A percentile compares a stretch with the other conserved stretches of the same genome.
Evolutionary conservation across 2,113 vertebrate species (phyloP).

Genomic region (Laticauda laticaudata): DNA sequence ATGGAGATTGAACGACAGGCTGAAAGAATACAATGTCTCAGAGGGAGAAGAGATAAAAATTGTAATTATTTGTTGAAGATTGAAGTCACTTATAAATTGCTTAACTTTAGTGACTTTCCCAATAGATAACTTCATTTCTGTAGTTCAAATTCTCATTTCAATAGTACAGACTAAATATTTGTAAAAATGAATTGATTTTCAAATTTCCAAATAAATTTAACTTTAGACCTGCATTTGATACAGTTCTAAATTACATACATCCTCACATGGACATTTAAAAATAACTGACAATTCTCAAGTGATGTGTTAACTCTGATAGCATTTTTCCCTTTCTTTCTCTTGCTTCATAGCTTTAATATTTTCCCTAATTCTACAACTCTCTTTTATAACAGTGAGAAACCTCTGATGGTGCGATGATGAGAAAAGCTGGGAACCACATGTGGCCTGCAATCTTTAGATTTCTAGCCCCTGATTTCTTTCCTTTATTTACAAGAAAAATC

Average conservation of each 20-base stretch:
- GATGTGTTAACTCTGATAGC: background rate
- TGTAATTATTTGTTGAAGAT: too few relatives aligned
- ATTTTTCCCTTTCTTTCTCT: background rate
- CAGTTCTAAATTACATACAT: background rate
- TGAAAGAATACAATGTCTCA: too few relatives aligned
- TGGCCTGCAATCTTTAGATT: background rate
- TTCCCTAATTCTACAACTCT: background rate
- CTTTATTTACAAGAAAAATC: background rate
- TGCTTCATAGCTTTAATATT: background rate
- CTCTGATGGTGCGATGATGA: background rate
- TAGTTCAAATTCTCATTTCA: constrained; percentile 35
- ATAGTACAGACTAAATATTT: constrained; percentile 34
- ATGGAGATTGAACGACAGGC: too few relatives aligned
- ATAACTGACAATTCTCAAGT: background rate
- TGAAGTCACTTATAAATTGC: too few relatives aligned
- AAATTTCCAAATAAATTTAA: constrained; percentile 46
- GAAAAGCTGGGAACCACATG: background rate
- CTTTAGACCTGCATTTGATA: constrained; percentile 37
- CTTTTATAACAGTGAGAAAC: background rate
- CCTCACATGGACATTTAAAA: background rate
- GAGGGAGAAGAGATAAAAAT: too few relatives aligned
- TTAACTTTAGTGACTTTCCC: background rate
- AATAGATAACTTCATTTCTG: constrained; percentile 10
- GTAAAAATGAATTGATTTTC: constrained; percentile 31
- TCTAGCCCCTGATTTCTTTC: background rate